phyloP scores from a whole-genome alignment of 2,797 vertebrate species.

The Cichlasoma orientale region DNA sequence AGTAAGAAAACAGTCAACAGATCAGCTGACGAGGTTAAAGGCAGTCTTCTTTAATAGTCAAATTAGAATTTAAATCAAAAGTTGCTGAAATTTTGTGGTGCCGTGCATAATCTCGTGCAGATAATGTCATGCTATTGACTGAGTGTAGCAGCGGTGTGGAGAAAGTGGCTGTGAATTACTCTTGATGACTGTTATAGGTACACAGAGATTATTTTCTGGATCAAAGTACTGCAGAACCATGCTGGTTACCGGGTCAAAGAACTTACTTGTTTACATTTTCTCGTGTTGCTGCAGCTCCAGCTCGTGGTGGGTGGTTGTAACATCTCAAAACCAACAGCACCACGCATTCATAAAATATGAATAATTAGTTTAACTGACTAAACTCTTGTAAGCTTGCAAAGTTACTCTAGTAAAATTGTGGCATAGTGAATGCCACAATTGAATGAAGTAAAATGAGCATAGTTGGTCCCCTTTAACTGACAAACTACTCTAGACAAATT shows the following conservation, averaged over 20 bases:
- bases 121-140: accelerated
- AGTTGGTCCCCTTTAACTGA: too few relatives aligned
- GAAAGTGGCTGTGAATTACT: not conserved
- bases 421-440: too few relatives aligned
- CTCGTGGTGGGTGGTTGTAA: not conserved
- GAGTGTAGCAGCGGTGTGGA: not conserved
- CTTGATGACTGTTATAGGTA: not conserved
- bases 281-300: not conserved
- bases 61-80: not conserved
- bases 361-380: too few relatives aligned
- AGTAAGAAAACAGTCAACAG: not conserved
- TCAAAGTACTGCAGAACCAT: too few relatives aligned
- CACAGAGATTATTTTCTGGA: not conserved
- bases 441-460: too few relatives aligned
- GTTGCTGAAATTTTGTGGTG: not conserved
- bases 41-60: not conserved
- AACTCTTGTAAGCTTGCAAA: too few relatives aligned
- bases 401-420: too few relatives aligned
- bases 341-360: too few relatives aligned
- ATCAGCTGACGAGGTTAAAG: not conserved
- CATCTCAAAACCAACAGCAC: not conserved
- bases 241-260: too few relatives aligned
- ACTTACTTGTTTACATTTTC: too few relatives aligned
- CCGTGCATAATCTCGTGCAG: not conserved
- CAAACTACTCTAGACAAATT: not conserved